Percentiles rank a stretch among this genome's conserved stretches.
These are phyloP conservation scores for Drosophila aldrichi DNA, from an alignment of 2,888 invertebrate species.

Conservation along the genomic window DNA sequence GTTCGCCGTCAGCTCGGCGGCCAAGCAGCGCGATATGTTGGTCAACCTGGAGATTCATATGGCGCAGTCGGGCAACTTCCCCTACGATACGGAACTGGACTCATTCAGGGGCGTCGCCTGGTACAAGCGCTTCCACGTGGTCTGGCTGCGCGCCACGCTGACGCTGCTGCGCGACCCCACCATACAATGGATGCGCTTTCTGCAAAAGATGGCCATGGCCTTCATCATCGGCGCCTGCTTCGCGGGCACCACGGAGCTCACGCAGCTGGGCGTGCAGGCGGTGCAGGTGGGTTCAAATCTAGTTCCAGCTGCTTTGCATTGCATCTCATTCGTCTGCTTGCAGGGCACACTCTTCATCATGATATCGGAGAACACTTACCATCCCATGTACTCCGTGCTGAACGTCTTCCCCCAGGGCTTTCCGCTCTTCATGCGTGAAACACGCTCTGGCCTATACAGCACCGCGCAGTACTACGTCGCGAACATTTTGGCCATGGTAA, in stretches of 20 bases:
- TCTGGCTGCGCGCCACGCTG: slow-evolving; percentile 91
- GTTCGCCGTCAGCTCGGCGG: slow-evolving; percentile 91
- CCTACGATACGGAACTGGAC: slow-evolving; percentile 82
- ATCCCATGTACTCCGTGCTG: slow-evolving; percentile 95
- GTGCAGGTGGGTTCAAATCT: slow-evolving; percentile 85
- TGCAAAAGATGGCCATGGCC: slow-evolving; percentile 93
- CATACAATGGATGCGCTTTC: slow-evolving; percentile 90
- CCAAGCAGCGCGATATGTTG: slow-evolving; percentile 91
- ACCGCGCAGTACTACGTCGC: slow-evolving; percentile 92
- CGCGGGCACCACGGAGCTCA: slow-evolving; percentile 89
- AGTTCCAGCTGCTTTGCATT: not conserved
- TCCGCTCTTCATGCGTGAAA: slow-evolving; percentile 92
- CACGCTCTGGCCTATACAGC: slow-evolving; percentile 92
- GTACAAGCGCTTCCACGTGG: slow-evolving; percentile 90
- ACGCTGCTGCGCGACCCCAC: slow-evolving; percentile 92
- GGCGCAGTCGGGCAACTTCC: slow-evolving; percentile 86
- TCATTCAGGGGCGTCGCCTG: slow-evolving; percentile 88
- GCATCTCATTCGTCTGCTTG: not conserved
- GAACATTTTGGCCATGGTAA: slow-evolving; percentile 92
- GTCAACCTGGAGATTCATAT: slow-evolving; percentile 91
- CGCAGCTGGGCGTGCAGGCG: slow-evolving; percentile 94
- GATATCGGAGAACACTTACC: slow-evolving; percentile 95
- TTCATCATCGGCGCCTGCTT: slow-evolving; percentile 94
- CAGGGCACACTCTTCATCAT: slow-evolving; percentile 94
- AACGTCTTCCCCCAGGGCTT: slow-evolving; percentile 92